A percentile compares a stretch with the other conserved stretches of the same genome.
Evolutionary conservation across 1,140 invertebrate genomes (phyloP).

Genomic region (Drosophila quadrilineata): DNA sequence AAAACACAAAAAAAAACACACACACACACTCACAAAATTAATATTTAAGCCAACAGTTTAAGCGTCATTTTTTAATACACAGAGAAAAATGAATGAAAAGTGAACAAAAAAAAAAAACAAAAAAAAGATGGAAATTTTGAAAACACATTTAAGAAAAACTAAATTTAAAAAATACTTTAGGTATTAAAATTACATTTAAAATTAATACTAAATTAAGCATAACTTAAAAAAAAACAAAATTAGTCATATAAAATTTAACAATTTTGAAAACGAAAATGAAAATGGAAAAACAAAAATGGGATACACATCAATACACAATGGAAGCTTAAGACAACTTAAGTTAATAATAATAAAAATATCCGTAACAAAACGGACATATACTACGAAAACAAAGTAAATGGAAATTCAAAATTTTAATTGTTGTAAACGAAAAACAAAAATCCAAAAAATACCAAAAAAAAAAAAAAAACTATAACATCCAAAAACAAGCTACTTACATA

Average conservation of each 20-base stretch:
- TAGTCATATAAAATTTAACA: slow-evolving; percentile 24
- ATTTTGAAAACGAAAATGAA: slow-evolving; percentile 43
- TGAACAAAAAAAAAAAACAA: slow-evolving; percentile 28
- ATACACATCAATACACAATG: slow-evolving; percentile 35
- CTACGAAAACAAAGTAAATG: slow-evolving; percentile 34
- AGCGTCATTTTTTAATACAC: slow-evolving; percentile 70
- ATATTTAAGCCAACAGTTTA: slow-evolving; percentile 70
- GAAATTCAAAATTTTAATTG: slow-evolving; percentile 78
- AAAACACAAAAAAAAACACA: too few relatives aligned
- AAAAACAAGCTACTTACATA: slow-evolving; percentile 31
- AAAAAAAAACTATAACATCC: too few relatives aligned
- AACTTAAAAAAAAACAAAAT: slow-evolving; percentile 16
- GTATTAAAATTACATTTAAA: slow-evolving; percentile 60
- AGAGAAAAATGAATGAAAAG: slow-evolving; percentile 35
- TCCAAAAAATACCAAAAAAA: too few relatives aligned
- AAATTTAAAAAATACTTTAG: slow-evolving; percentile 63
- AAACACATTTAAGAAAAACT: slow-evolving; percentile 42
- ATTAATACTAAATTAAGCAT: slow-evolving; percentile 49
- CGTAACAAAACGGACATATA: slow-evolving; percentile 52
- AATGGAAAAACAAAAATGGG: slow-evolving; percentile 10
- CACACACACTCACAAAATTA: too few relatives aligned
- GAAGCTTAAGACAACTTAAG: slow-evolving; percentile 1
- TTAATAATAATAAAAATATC: slow-evolving; percentile 22
- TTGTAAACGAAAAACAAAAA: slow-evolving; percentile 63
- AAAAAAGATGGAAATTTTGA: slow-evolving; percentile 24